Evolutionary conservation across 2,113 vertebrate genomes (phyloP).

Genomic region (Leptosomus discolor): DNA sequence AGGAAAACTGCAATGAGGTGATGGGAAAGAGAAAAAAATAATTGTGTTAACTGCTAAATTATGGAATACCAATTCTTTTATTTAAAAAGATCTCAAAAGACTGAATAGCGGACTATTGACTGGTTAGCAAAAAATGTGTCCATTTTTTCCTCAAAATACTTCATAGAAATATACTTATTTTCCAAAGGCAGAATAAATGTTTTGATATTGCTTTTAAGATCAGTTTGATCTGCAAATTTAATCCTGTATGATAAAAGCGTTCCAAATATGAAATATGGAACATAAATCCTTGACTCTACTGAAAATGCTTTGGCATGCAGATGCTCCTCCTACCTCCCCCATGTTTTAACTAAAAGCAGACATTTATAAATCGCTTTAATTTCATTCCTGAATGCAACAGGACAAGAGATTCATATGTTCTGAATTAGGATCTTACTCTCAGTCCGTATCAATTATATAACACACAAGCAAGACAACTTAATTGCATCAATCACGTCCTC

Average conservation of each 20-base stretch:
- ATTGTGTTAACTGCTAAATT: background rate
- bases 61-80: background rate
- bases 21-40: background rate
- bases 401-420: constrained; percentile 84
- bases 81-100: background rate
- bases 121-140: background rate
- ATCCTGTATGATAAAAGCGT: constrained; percentile 59
- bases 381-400: constrained; percentile 79
- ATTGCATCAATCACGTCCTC: constrained; percentile 80
- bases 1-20: background rate
- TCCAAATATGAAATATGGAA: constrained; percentile 59
- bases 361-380: constrained; percentile 82
- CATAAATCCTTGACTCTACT: constrained; percentile 64
- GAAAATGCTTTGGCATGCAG: constrained; percentile 67
- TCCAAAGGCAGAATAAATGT: constrained; percentile 56
- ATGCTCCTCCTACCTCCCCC: constrained; percentile 43
- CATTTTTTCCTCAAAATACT: background rate
- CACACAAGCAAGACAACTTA: constrained; percentile 84
- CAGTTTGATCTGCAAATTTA: constrained; percentile 60
- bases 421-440: constrained; percentile 82
- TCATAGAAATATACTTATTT: constrained; percentile 19
- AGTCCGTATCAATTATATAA: constrained; percentile 88
- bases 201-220: constrained; percentile 64
- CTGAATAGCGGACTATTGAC: background rate
- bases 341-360: constrained; percentile 74